phyloP scores from a whole-genome alignment of 2,113 vertebrate genomes.

The Felis chaus region DNA sequence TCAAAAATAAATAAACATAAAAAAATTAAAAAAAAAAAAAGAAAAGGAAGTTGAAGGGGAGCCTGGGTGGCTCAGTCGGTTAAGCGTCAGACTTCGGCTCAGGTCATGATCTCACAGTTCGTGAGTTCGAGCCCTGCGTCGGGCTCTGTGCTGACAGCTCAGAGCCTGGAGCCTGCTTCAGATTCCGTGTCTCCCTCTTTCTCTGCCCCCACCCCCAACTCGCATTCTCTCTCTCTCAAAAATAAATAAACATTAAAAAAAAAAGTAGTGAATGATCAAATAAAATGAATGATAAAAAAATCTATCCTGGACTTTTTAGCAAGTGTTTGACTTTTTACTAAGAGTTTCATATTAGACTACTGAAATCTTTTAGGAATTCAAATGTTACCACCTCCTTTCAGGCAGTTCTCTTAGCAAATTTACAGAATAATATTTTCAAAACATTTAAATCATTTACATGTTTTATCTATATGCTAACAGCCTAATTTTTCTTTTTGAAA shows the following conservation, averaged over 20 bases:
- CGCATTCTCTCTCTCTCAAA: no score
- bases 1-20: no score
- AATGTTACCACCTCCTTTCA: neutral
- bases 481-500: neutral
- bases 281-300: neutral
- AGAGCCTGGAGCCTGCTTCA: no score
- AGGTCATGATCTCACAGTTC: no score
- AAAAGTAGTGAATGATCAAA: neutral
- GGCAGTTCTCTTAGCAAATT: neutral
- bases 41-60: no score
- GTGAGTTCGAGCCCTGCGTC: no score
- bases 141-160: no score
- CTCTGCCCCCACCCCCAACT: no score
- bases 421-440: neutral
- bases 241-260: neutral
- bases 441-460: neutral
- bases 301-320: neutral
- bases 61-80: no score
- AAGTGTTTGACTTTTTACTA: neutral
- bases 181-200: no score
- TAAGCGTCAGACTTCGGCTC: no score
- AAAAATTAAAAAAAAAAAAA: no score
- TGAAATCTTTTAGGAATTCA: conserved; percentile 5
- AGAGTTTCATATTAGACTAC: neutral
- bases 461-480: neutral